A percentile compares a stretch with the other conserved stretches of the same genome.
These are phyloP conservation scores for Phyllopteryx taeniolatus DNA, from an alignment of 2,113 vertebrate species.

Conservation along the genomic window DNA sequence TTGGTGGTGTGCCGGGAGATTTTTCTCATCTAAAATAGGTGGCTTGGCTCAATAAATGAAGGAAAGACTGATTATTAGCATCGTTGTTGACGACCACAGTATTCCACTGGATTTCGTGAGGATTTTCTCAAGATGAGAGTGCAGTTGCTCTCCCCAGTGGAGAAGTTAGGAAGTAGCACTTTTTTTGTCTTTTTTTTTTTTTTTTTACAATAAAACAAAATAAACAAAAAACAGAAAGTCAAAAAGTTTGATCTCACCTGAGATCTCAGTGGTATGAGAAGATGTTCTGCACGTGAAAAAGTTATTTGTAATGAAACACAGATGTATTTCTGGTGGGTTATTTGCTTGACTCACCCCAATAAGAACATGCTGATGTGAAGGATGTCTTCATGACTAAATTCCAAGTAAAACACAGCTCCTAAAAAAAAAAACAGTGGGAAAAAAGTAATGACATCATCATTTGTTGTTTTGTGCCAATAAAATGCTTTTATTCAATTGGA, in stretches of 20 bases:
- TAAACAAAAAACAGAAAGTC: not conserved
- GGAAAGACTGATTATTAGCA: too few species aligned
- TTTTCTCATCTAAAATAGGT: too few species aligned
- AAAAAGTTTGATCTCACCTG: not conserved
- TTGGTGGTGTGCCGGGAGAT: too few species aligned
- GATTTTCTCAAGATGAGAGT: not conserved
- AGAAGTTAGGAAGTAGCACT: not conserved
- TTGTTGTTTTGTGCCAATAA: not conserved
- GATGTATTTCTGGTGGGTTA: not conserved
- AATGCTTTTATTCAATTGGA: not conserved
- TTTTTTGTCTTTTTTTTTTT: too few species aligned
- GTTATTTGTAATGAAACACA: not conserved
- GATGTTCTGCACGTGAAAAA: not conserved
- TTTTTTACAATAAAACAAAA: too few species aligned
- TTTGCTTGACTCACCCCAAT: conserved; percentile 82
- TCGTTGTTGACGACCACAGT: too few species aligned
- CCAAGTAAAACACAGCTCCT: conserved; percentile 92
- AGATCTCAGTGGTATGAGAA: not conserved
- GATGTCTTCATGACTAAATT: conserved; percentile 82
- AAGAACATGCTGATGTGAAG: conserved; percentile 93
- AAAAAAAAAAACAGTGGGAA: conserved; percentile 13
- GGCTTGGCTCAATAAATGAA: too few species aligned
- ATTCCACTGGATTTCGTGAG: too few species aligned
- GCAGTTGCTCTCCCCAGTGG: not conserved
- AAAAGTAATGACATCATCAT: not conserved